These are phyloP conservation scores for Zootoca vivipara DNA, from an alignment of 2,113 vertebrate species.

Conservation along the genomic window DNA sequence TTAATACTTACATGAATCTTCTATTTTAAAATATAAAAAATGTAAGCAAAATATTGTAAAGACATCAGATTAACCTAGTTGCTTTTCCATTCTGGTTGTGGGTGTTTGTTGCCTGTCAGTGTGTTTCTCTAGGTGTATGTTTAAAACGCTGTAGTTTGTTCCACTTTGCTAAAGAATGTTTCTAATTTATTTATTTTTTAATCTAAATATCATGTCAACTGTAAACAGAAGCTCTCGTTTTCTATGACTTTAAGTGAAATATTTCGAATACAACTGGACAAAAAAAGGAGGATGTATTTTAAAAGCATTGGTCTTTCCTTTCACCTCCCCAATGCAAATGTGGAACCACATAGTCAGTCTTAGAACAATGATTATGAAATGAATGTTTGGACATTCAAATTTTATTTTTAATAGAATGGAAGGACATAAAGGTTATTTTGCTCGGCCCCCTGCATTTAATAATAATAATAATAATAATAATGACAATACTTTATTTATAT, in stretches of 20 bases:
- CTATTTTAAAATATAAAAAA: background rate
- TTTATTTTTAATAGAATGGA: background rate
- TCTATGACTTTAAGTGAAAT: background rate
- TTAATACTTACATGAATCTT: background rate
- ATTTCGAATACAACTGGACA: rapidly evolving
- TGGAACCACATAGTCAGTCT: background rate
- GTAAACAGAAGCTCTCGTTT: background rate
- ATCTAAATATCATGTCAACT: background rate
- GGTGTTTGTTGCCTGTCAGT: background rate
- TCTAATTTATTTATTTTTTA: slow-evolving; percentile 14
- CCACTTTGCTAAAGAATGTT: slow-evolving; percentile 12
- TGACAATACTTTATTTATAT: too few relatives aligned
- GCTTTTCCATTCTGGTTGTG: background rate
- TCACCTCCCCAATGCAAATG: background rate
- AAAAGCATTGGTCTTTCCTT: background rate
- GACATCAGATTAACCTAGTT: background rate
- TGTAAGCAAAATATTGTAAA: background rate
- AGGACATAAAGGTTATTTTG: background rate
- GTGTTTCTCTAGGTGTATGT: background rate
- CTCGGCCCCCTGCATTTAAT: background rate
- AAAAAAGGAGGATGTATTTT: background rate
- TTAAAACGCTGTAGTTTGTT: background rate
- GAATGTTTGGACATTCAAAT: background rate
- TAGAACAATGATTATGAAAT: background rate
- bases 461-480: too few relatives aligned